Percentiles rank a stretch among this genome's conserved stretches.
phyloP scores from a whole-genome alignment of 2,113 vertebrate species.

The Henicopernis longicauda region DNA sequence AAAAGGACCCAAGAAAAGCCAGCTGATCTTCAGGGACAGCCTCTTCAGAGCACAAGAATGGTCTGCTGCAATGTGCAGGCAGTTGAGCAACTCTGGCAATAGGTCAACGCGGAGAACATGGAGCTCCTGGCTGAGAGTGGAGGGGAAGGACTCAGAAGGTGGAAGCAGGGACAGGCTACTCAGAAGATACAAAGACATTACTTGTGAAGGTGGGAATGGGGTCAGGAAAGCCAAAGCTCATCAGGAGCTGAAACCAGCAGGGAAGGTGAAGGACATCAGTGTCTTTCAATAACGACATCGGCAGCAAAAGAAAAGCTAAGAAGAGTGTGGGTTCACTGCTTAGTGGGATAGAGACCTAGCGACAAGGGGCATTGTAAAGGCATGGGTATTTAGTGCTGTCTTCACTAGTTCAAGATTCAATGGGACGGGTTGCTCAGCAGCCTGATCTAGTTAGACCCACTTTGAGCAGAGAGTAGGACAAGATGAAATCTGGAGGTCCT shows the following conservation, averaged over 20 bases:
- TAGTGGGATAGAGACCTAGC: not conserved
- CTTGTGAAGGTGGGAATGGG: not conserved
- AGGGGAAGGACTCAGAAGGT: not conserved
- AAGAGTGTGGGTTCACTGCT: not conserved
- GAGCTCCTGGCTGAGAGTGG: not conserved
- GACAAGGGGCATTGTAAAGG: not conserved
- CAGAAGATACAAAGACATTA: not conserved
- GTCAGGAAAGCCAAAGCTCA: not conserved
- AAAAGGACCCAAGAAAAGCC: not conserved
- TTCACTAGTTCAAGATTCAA: not conserved
- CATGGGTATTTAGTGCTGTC: not conserved
- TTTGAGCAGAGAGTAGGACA: not conserved
- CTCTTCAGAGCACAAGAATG: not conserved
- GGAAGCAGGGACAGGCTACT: not conserved
- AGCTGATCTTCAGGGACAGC: not conserved
- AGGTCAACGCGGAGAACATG: not conserved
- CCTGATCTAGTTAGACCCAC: not conserved
- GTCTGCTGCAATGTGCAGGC: not conserved
- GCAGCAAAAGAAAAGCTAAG: not conserved
- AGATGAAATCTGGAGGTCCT: not conserved
- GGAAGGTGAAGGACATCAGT: not conserved
- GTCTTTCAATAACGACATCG: not conserved
- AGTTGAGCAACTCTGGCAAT: not conserved
- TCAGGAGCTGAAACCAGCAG: not conserved
- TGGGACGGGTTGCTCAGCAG: not conserved